Evolutionary conservation across 2,113 vertebrate genomes (phyloP), one percentile per base, ranked within the genome.

Genomic region (Phyllopteryx taeniolatus): DNA sequence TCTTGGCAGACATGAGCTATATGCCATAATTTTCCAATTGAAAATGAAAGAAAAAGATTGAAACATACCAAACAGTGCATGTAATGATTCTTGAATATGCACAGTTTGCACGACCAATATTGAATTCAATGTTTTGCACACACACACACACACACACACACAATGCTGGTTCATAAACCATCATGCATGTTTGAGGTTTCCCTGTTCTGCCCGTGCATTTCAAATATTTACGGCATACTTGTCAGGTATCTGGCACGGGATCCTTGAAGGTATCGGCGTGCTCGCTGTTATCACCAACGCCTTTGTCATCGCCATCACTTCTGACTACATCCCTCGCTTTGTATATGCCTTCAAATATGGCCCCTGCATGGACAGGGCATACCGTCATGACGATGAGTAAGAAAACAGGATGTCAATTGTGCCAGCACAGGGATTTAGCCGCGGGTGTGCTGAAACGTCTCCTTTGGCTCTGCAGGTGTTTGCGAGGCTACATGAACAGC

Each of bases 231-330:
- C 44, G 42, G 43, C n/a, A 14, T 27, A 12, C 7, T 54, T 54
- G 31, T 70, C 85, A 99, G 98, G 98, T 73, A 98, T 99, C 90
- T 99, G 97, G 98, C 96, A 98, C 79, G 97, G 97, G 49, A 96
- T 99, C 79, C 93, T 99, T 8, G 97, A 99, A 88, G 96, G 96
- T 72, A 99, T 99, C 31, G 98, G 97, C 5, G 96, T 99, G 66
- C 80, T 99, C 83, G 96, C 97, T 67, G 98, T 99, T 80, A 99
- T 99, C 89, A 99, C 97, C 72, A 99, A 99, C 53, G 98, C 98
- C 27, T 99, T 99, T 64, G 98, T 99, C 75, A 99, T 99, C 66
- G 98, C 98, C 67, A 98, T 99, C 82, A 99, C 98, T 82, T 99
- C 98, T 0, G 98, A 99, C 91, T 99, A 98, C 82, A 99, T 99